A percentile compares a stretch with the other conserved stretches of the same genome.
Evolutionary conservation across 2,113 vertebrate genomes (phyloP).

Genomic region (Microcebus murinus): DNA sequence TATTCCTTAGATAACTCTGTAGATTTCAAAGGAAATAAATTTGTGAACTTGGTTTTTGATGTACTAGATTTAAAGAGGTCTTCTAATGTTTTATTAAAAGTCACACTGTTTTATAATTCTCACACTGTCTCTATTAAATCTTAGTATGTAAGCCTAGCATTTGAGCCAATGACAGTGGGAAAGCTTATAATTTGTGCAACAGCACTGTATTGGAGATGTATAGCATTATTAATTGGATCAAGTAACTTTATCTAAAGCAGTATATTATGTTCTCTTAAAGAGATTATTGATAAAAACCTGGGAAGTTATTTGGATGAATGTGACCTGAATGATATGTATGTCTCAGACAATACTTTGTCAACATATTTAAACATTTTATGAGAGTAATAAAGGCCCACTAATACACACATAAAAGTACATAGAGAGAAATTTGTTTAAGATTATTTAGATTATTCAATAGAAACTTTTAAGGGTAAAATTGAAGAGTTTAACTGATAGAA

Average conservation of each 20-base stretch:
- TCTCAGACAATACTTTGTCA: not conserved
- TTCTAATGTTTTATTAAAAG: conserved; percentile 40
- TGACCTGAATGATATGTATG: not conserved
- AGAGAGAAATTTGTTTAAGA: not conserved
- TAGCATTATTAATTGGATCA: not conserved
- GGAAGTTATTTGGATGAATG: not conserved
- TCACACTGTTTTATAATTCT: not conserved
- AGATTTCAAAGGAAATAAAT: conserved; percentile 41
- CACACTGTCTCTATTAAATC: not conserved
- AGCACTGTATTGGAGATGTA: not conserved
- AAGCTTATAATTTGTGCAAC: not conserved
- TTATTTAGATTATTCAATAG: not conserved
- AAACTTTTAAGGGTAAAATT: not conserved
- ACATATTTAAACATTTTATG: not conserved
- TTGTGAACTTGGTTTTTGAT: conserved; percentile 32
- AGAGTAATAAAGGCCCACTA: not conserved
- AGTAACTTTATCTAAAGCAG: not conserved
- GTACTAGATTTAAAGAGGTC: not conserved
- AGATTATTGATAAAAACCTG: not conserved
- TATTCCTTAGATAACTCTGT: not conserved
- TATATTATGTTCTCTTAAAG: not conserved
- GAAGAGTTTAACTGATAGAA: not conserved
- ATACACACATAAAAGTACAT: not conserved
- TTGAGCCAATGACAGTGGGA: not conserved
- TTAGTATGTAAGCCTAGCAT: not conserved